These are phyloP conservation scores for Parapsyche elsis DNA, from an alignment of 1,140 invertebrate genomes.

Conservation along the genomic window DNA sequence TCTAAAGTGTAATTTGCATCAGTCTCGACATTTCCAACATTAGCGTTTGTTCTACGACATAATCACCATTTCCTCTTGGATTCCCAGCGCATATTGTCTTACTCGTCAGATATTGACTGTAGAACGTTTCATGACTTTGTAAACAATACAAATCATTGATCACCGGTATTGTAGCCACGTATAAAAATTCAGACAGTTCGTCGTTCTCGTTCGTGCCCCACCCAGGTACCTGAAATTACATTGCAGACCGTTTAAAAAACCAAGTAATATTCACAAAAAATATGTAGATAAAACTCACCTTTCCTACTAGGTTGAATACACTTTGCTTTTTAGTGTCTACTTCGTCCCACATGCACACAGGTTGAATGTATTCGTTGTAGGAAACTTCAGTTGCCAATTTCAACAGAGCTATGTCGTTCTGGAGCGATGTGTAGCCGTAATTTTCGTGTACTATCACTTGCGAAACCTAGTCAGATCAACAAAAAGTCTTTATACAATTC, in stretches of 20 bases:
- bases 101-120: conserved; percentile 39
- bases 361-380: conserved; percentile 50
- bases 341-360: conserved; percentile 52
- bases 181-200: conserved; percentile 22
- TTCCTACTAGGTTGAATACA: conserved; percentile 38
- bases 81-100: conserved; percentile 50
- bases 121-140: conserved; percentile 45
- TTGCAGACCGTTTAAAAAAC: not conserved
- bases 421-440: conserved; percentile 27
- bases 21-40: no score
- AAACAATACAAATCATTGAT: conserved; percentile 40
- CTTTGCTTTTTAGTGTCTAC: conserved; percentile 27
- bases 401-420: conserved; percentile 50
- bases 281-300: not conserved
- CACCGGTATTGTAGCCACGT: conserved; percentile 37
- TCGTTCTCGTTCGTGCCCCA: conserved; percentile 46
- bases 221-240: conserved; percentile 44
- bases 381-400: conserved; percentile 16
- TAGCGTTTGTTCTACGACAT: no score
- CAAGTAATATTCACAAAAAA: not conserved
- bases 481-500: no score
- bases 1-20: no score
- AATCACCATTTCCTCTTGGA: conserved; percentile 46
- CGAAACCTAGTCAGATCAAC: conserved; percentile 27
- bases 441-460: conserved; percentile 39